Evolutionary conservation across 2,888 invertebrate genomes (phyloP), one percentile per base, ranked within the genome.

Genomic region (Lamellibrachia columna): DNA sequence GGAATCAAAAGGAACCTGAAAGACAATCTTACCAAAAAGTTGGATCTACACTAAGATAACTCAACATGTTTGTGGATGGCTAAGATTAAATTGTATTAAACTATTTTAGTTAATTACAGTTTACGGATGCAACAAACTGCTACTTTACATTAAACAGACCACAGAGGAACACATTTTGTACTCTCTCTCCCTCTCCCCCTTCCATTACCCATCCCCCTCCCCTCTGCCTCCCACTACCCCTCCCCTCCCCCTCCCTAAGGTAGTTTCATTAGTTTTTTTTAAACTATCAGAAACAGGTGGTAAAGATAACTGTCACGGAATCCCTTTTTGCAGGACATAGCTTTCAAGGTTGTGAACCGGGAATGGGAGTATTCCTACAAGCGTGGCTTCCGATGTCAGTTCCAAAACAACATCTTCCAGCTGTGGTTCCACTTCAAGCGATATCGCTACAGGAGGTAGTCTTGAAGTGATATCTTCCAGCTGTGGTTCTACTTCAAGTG

Each of bases 321-420:
- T 75, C 3, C 3, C 22, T 11, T 11, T 6, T 75, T 75, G 75
- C 95, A 97, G 96, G 99, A 99, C 96, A 99, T 99, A 95, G 99
- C 99, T 0, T 99, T 99, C 97, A 99, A 99, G 97, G 99, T 99
- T 94, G 99, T 99, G 0, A 99, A 99, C 97, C 97, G 99, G 94
- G 99, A 99, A 97, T 99, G 99, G 99, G 99, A 99, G 97, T 99
- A 99, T 97, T 99, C 99, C 0, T 99, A 99, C 97, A 99, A 99
- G 97, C 97, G 99, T 94, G 99, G 99, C 53, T 99, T 99, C 97
- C 97, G 99, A 92, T 99, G 99, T 96, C 99, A 99, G 97, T 99
- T 99, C 97, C 99, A 99, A 96, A 99, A 99, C 97, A 99, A 99
- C 96, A 99, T 99, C 95, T 99, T 99, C 96, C 99, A 99, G 96